Evolutionary conservation across 2,888 invertebrate genomes (phyloP).

Genomic region (Tetheella fluctuosa): DNA sequence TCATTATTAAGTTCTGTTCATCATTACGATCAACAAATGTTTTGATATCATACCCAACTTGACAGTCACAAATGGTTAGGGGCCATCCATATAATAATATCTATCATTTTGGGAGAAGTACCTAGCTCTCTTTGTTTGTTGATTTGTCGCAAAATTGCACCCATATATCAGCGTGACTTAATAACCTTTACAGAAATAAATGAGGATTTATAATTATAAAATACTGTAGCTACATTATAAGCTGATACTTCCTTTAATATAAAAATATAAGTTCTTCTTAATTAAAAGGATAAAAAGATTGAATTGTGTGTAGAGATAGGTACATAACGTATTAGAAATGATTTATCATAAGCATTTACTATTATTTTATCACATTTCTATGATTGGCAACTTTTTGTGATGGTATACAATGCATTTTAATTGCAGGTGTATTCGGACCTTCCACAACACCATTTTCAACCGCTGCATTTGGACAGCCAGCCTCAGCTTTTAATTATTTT

Average conservation of each 20-base stretch:
- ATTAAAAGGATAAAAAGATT: neutral
- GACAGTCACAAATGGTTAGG: neutral
- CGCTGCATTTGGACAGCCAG: constrained; percentile 89
- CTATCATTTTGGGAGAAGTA: constrained; percentile 11
- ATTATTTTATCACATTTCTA: neutral
- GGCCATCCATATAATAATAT: constrained; percentile 12
- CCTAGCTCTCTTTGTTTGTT: too few relatives aligned
- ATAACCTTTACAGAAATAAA: too few relatives aligned
- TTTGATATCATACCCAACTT: neutral
- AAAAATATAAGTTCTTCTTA: neutral
- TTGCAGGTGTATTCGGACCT: constrained; percentile 88
- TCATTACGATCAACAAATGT: constrained; percentile 11
- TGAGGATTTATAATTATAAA: too few relatives aligned
- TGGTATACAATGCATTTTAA: constrained; percentile 20
- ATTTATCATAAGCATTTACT: neutral
- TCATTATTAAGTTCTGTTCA: constrained; percentile 27
- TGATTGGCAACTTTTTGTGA: neutral
- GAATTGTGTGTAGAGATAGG: neutral
- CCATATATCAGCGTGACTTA: too few relatives aligned
- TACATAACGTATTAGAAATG: neutral
- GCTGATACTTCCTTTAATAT: too few relatives aligned
- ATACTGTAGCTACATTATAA: too few relatives aligned
- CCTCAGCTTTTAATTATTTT: constrained; percentile 91
- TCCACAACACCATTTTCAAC: constrained; percentile 86
- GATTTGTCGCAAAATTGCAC: too few relatives aligned